Base-by-base conservation (phyloP, 2,113 vertebrate genomes). In the Pollimyrus isidori region DNA sequence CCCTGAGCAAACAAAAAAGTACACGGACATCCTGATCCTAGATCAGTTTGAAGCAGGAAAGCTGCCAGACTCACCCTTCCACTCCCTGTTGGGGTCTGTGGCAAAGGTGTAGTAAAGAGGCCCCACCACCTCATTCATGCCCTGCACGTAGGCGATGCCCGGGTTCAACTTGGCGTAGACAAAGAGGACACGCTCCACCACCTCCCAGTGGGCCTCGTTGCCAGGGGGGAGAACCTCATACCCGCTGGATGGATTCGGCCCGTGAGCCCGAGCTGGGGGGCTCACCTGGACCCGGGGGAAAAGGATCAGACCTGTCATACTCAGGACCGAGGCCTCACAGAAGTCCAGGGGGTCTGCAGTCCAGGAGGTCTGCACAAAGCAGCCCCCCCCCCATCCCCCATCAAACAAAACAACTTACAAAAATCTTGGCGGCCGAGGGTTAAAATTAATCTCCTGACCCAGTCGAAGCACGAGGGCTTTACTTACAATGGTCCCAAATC, bases 151-250 rank as follows among this genome's bases (percentile, higher is more conserved):
- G 0, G 98, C 98, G 0, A 99, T 98, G 15, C 98, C 98, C 0
- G 98, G 98, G 93, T 99, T 99, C 93, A 99, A 97, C 93, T 99
- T 99, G 92, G 98, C 98, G 0, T 99, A 99, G 95, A 99, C 97
- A 94, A 99, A 99, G 53, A 99, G 96, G 93, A 99, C 99, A 0
- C 98, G 92, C 92, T 99, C 98, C 90, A 99, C 98, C 92, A 99
- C 98, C 89, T 99, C 98, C 98, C 98, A 99, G 94, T 99, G 98
- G 6, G 97, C 97, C 89, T 99, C 98, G 0, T 96, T 97, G 90
- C 98, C 98, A 0, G 94, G 97, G 91, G 98, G 98, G 88, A 99
- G 93, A 84, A 99, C 96, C 87, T 97, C 96, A 0, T 98, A 98
- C 82, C 98, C 97, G 0, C 95, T 97, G n/a, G 97, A 94, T 0